A percentile compares a stretch with the other conserved stretches of the same genome.
Conservation (phyloP, 2,113 vertebrate genomes). For the Etheostoma cragini region DNA sequence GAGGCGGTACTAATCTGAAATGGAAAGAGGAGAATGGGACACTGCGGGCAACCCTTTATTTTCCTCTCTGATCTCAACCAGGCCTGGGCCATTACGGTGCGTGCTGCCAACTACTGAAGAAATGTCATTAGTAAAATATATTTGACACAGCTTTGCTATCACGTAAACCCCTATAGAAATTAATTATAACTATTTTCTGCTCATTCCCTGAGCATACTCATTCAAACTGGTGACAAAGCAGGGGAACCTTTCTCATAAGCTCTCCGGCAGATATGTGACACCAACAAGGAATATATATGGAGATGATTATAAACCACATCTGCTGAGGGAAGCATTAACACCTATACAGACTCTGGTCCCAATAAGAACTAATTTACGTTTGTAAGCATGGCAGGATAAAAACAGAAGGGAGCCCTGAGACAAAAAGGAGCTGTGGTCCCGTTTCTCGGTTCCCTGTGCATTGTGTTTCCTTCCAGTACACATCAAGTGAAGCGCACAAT, state of each 20-base stretch:
- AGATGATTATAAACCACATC: constrained; percentile 1
- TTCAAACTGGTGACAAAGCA: constrained; percentile 38
- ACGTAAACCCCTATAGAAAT: constrained; percentile 32
- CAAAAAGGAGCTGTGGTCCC: background rate
- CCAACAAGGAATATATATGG: background rate
- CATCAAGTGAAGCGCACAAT: background rate
- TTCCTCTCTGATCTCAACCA: constrained; percentile 50
- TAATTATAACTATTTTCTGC: constrained; percentile 52
- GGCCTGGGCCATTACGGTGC: constrained; percentile 25
- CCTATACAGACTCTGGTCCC: background rate
- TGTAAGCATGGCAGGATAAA: constrained; percentile 12
- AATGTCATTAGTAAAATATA: constrained; percentile 53
- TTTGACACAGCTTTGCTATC: constrained; percentile 46
- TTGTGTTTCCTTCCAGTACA: background rate
- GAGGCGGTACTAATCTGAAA: too few species aligned
- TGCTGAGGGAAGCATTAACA: background rate
- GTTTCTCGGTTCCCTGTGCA: background rate
- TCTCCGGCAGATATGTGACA: background rate
- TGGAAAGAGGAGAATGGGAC: too few species aligned
- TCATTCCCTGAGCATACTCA: background rate
- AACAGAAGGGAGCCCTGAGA: background rate
- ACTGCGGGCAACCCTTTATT: too few species aligned
- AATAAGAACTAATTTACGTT: constrained; percentile 19
- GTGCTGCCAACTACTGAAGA: constrained; percentile 42
- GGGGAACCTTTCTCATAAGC: constrained; percentile 9